These are phyloP conservation scores for Ptiloglossa arizonensis DNA, from an alignment of 1,140 invertebrate species.

Conservation along the genomic window DNA sequence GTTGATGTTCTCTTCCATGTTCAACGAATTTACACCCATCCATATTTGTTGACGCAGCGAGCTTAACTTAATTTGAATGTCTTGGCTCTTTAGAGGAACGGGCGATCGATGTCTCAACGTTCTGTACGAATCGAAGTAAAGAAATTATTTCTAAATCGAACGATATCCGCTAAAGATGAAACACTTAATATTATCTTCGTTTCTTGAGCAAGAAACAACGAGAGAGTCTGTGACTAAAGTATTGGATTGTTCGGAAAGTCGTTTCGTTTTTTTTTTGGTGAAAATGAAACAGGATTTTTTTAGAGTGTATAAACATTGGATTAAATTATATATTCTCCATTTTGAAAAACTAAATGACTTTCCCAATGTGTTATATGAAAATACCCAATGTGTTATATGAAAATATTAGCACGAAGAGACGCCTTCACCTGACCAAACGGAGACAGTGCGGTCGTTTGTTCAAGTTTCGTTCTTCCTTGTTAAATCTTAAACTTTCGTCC, in stretches of 20 bases:
- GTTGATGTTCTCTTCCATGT: conserved; percentile 28
- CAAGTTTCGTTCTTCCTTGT: conserved; percentile 71
- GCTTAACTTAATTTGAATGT: conserved; percentile 83
- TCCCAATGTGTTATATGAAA: too few relatives aligned
- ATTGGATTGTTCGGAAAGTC: too few relatives aligned
- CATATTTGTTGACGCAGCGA: conserved; percentile 83
- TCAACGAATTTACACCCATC: conserved; percentile 77
- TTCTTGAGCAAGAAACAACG: too few relatives aligned
- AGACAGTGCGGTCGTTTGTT: conserved; percentile 80
- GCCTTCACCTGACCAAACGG: conserved; percentile 64
- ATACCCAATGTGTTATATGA: too few relatives aligned
- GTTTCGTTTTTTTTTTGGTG: too few relatives aligned
- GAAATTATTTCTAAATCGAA: neutral
- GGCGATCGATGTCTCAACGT: conserved; percentile 68
- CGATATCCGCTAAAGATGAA: neutral
- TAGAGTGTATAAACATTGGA: too few relatives aligned
- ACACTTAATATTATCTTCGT: too few relatives aligned
- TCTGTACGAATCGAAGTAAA: conserved; percentile 43
- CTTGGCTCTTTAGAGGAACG: conserved; percentile 75
- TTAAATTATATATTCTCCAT: too few relatives aligned
- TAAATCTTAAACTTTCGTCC: conserved; percentile 78
- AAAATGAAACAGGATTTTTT: too few relatives aligned
- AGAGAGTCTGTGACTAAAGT: too few relatives aligned
- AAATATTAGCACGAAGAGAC: too few relatives aligned
- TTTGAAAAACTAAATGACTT: too few relatives aligned